These are phyloP conservation scores for Anomalospiza imberbis DNA, from an alignment of 2,797 vertebrate genomes.

Conservation along the genomic window DNA sequence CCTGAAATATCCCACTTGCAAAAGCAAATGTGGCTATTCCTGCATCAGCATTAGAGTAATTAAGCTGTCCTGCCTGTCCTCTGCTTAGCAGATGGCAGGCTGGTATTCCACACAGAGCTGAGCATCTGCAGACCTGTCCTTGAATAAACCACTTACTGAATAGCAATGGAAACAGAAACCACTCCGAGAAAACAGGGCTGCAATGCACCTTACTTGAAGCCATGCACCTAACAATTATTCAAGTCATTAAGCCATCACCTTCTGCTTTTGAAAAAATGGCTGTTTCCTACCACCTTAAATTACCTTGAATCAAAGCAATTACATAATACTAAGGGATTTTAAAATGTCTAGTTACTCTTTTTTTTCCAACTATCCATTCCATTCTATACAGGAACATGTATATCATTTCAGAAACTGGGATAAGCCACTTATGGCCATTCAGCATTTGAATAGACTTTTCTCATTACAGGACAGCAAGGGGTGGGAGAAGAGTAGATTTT, in stretches of 20 bases:
- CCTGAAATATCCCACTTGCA: slow-evolving; percentile 38
- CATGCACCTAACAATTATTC: background rate
- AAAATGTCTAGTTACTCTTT: background rate
- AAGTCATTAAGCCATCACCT: background rate
- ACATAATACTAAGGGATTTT: background rate
- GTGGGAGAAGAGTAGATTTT: background rate
- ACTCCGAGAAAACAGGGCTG: background rate
- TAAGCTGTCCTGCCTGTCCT: slow-evolving; percentile 49
- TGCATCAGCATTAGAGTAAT: slow-evolving; percentile 46
- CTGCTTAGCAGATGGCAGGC: slow-evolving; percentile 56
- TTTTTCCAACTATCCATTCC: background rate
- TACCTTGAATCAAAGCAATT: background rate
- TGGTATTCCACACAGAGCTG: slow-evolving; percentile 30
- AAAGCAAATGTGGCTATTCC: slow-evolving; percentile 45
- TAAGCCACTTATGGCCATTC: background rate
- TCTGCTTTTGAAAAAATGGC: background rate
- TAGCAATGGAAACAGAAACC: slow-evolving; percentile 1
- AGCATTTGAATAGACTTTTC: background rate
- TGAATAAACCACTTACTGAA: slow-evolving; percentile 39
- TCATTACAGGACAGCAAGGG: background rate
- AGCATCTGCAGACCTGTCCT: slow-evolving; percentile 48
- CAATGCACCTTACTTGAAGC: background rate
- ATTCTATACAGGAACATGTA: background rate
- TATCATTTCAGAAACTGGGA: background rate
- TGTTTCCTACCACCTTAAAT: background rate